A percentile compares a stretch with the other conserved stretches of the same genome.
Evolutionary conservation across 2,113 vertebrate species (phyloP).

Genomic region (Diadophis punctatus): DNA sequence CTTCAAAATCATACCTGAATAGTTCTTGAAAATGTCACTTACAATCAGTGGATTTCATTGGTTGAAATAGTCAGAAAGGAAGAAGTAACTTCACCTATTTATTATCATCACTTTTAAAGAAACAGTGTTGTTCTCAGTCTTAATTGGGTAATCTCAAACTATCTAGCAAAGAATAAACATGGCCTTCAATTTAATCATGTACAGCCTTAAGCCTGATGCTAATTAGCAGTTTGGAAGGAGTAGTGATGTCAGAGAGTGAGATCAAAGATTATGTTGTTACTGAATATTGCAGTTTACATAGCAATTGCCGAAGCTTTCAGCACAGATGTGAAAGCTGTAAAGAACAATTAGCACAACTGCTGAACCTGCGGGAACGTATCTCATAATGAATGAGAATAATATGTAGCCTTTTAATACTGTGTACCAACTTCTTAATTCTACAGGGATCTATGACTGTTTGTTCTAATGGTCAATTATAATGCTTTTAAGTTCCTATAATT

Average conservation of each 20-base stretch:
- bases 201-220: conserved; percentile 12
- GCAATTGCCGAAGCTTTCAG: background rate
- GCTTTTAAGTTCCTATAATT: background rate
- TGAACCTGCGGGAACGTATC: background rate
- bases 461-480: background rate
- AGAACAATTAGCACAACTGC: conserved; percentile 15
- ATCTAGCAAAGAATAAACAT: conserved; percentile 16
- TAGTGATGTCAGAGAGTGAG: background rate
- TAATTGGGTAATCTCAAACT: conserved; percentile 6
- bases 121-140: background rate
- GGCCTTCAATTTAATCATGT: conserved; percentile 15
- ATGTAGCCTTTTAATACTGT: background rate
- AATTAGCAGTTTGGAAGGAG: conserved; percentile 15
- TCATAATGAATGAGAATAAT: background rate
- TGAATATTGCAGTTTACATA: conserved; percentile 16
- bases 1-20: background rate
- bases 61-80: background rate
- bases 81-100: background rate
- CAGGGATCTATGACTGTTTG: background rate
- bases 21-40: background rate
- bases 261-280: conserved; percentile 14
- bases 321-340: conserved; percentile 20
- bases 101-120: background rate
- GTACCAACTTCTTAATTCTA: background rate
- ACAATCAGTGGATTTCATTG: background rate